Evolutionary conservation across 2,113 vertebrate species (phyloP).

Genomic region (Raja brachyura): DNA sequence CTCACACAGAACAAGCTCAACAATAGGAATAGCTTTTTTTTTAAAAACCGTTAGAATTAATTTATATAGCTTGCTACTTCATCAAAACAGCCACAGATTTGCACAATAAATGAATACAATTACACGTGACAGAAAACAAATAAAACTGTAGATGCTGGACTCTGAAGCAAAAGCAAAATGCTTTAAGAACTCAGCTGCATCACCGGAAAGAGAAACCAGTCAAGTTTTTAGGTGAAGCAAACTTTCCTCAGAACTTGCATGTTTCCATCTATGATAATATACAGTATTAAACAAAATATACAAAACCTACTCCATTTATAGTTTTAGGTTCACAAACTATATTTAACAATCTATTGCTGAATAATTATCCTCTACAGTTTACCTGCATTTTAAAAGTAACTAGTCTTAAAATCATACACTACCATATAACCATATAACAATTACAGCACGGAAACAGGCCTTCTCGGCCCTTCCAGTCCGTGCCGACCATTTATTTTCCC

Average conservation of each 20-base stretch:
- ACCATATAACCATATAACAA: too few species aligned
- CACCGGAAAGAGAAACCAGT: too few species aligned
- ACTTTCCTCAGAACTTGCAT: too few species aligned
- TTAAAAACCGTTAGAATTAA: background rate
- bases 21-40: background rate
- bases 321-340: background rate
- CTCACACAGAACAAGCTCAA: background rate
- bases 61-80: background rate
- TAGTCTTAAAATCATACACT: background rate
- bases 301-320: background rate
- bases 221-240: too few species aligned
- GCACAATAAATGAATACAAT: background rate
- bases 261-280: background rate
- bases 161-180: too few species aligned
- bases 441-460: too few species aligned
- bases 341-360: background rate
- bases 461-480: too few species aligned
- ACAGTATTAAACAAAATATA: background rate
- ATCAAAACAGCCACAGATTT: background rate
- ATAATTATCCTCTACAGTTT: background rate
- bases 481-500: too few species aligned
- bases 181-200: too few species aligned
- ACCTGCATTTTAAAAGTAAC: constrained; percentile 7
- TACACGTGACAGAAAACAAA: too few species aligned
- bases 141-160: too few species aligned